These are phyloP conservation scores for Kryptolebias ocellatus DNA, from an alignment of 2,797 vertebrate genomes.

Conservation along the genomic window DNA sequence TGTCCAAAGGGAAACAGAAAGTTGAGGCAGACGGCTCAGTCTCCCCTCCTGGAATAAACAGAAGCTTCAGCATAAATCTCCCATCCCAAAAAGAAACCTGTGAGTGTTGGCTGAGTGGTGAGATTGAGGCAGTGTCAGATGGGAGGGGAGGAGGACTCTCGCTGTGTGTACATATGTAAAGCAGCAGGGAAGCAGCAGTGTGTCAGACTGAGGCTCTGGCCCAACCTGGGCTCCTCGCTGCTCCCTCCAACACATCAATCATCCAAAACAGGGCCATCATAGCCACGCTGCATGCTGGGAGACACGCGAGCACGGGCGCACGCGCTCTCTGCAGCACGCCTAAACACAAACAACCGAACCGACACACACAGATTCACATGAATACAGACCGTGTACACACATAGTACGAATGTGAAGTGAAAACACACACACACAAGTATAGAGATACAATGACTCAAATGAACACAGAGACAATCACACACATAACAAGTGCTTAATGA, in stretches of 20 bases:
- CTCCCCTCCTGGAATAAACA: constrained; percentile 29
- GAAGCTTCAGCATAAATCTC: constrained; percentile 51
- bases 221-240: constrained; percentile 79
- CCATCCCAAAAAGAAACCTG: constrained; percentile 49
- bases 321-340: constrained; percentile 29
- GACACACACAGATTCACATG: constrained; percentile 7
- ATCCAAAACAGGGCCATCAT: constrained; percentile 79
- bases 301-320: constrained; percentile 37
- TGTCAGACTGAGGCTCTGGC: constrained; percentile 79
- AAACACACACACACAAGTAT: constrained; percentile 5
- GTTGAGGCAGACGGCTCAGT: constrained; percentile 5
- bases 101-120: constrained; percentile 58
- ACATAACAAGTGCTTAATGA: constrained; percentile 23
- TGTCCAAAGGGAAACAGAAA: constrained; percentile 29
- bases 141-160: constrained; percentile 73
- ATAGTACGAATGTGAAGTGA: constrained; percentile 6
- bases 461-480: constrained; percentile 13
- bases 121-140: constrained; percentile 63
- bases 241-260: constrained; percentile 82
- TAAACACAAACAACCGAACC: constrained; percentile 34
- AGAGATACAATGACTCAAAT: constrained; percentile 13
- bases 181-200: constrained; percentile 80
- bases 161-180: constrained; percentile 87
- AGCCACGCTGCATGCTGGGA: constrained; percentile 73
- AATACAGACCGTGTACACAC: constrained; percentile 6